Evolutionary conservation across 2,797 vertebrate genomes (phyloP), one percentile per base, ranked within the genome.

Genomic region (Fringilla coelebs): DNA sequence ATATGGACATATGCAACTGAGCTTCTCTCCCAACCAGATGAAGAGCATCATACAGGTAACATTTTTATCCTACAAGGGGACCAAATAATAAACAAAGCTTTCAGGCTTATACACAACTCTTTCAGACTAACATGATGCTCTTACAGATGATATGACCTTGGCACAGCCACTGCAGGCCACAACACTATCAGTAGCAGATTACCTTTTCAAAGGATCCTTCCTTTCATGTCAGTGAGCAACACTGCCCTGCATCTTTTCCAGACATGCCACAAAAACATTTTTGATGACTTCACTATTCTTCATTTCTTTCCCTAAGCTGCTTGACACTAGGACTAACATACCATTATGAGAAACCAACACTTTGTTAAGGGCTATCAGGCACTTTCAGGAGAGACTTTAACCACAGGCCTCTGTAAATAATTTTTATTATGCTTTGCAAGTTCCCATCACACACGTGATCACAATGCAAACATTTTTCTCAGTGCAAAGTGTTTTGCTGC

Each of bases 391-490:
- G 25, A 95, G 48, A 96, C 57, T 87, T 95, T 34, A 95, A 84
- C 61, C 60, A 91, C 88, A 93, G 77, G 54, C n/a, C 80, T 88
- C 77, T 4, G 12, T 54, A 85, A 94, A 48, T 80, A 68, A 32
- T 40, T 86, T 96, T 96, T 96, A 96, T 96, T 96, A 67, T 15
- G n/a, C 21, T 95, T 87, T 71, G 26, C 26, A 94, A 94, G 66
- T 80, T 94, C 73, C 88, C 89, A 74, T 67, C 80, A 85, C 88
- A 89, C 60, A 86, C 0, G 3, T 80, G 83, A 90, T 57, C 85
- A 93, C 2, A 3, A 91, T 6, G 4, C 31, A 67, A 41, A 89
- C 49, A 82, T 67, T 88, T 71, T 83, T 88, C 34, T 93, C 77
- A 86, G 83, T 77, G 89, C 66, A 91, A 82, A 81, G 75, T 90